Evolutionary conservation across 2,797 vertebrate genomes (phyloP).

Genomic region (Crocidura indochinensis): DNA sequence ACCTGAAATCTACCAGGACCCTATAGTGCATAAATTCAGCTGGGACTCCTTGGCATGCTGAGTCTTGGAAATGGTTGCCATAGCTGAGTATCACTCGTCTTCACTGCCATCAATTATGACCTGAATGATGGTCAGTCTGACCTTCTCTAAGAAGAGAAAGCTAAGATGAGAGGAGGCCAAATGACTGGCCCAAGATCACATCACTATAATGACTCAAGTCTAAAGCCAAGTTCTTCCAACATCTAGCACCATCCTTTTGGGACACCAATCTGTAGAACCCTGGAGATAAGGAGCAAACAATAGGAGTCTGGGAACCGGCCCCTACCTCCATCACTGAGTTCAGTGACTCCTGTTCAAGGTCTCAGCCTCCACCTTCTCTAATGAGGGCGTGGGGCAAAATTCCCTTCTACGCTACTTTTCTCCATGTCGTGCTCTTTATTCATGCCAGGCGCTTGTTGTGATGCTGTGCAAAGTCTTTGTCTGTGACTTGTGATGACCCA

Average conservation of each 20-base stretch:
- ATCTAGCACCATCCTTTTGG: background rate
- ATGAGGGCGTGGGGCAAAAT: background rate
- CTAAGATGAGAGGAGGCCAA: background rate
- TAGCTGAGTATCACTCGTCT: background rate
- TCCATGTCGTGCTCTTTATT: background rate
- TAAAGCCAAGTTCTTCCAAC: background rate
- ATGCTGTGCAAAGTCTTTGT: no score
- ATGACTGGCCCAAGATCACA: background rate
- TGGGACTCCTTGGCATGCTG: background rate
- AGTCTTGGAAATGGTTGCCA: background rate
- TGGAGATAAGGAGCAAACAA: background rate
- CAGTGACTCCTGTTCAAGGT: background rate
- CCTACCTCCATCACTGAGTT: background rate
- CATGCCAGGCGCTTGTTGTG: no score
- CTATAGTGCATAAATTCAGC: background rate
- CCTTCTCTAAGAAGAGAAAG: conserved; percentile 19
- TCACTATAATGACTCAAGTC: conserved; percentile 10
- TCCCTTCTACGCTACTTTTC: background rate
- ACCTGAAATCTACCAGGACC: no score
- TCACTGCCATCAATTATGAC: background rate
- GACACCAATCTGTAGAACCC: background rate
- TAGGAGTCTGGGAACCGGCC: background rate
- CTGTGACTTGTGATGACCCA: no score
- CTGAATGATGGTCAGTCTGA: background rate
- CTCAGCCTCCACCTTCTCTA: background rate